Evolutionary conservation across 2,797 vertebrate genomes (phyloP).

Genomic region (Aplochiton taeniatus): DNA sequence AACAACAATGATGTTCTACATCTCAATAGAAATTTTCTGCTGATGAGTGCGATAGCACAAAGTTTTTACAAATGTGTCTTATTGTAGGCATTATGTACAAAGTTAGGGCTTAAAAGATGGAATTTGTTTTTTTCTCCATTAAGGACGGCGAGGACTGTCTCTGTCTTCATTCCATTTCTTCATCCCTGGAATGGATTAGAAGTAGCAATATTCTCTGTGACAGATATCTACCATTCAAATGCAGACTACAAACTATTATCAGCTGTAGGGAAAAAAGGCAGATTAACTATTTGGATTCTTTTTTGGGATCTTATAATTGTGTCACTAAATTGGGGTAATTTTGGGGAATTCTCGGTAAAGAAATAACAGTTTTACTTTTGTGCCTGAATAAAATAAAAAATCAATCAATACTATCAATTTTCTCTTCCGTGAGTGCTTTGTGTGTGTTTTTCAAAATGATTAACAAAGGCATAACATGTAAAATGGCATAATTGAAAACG

Average conservation of each 20-base stretch:
- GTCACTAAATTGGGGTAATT: too few species aligned
- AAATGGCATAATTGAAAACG: too few species aligned
- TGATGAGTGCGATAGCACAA: conserved; percentile 45
- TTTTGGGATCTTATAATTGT: too few species aligned
- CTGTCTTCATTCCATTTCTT: conserved; percentile 75
- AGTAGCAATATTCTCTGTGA: conserved; percentile 75
- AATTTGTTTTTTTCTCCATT: conserved; percentile 46
- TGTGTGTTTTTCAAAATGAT: too few species aligned
- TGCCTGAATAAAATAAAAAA: too few species aligned
- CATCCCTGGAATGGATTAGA: conserved; percentile 77
- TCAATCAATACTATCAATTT: too few species aligned
- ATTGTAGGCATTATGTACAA: conserved; percentile 44
- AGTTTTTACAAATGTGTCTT: conserved; percentile 29
- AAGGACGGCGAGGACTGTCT: conserved; percentile 61
- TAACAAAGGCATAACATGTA: too few species aligned
- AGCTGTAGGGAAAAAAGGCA: conserved; percentile 37
- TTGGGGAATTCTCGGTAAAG: too few species aligned
- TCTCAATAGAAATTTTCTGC: conserved; percentile 43
- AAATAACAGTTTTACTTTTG: too few species aligned
- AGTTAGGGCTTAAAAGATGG: conserved; percentile 29
- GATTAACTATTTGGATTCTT: conserved; percentile 23
- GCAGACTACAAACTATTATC: conserved; percentile 56
- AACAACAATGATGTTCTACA: conserved; percentile 17
- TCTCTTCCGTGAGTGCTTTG: too few species aligned
- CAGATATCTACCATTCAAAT: conserved; percentile 63